A percentile compares a stretch with the other conserved stretches of the same genome.
Conservation (phyloP, 2,113 vertebrate species). For the Telmatochromis sp. region DNA sequence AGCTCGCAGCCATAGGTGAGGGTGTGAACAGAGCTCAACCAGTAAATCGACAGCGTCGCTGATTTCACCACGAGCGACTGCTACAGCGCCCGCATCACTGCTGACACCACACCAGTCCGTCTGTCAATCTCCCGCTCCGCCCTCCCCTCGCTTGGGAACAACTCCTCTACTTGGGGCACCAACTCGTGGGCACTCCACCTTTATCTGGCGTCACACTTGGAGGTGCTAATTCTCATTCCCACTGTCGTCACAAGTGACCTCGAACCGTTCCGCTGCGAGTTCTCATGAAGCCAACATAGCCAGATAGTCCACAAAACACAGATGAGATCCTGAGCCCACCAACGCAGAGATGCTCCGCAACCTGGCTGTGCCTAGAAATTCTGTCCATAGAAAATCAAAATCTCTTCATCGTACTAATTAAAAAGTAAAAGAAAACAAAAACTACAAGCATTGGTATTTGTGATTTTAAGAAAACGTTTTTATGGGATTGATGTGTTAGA, state of each 20-base stretch:
- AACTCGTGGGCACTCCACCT: neutral
- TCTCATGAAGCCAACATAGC: neutral
- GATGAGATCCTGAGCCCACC: neutral
- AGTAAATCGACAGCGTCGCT: neutral
- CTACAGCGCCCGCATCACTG: neutral
- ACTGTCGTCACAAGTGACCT: neutral
- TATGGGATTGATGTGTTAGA: neutral
- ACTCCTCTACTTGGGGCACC: neutral
- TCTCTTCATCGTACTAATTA: neutral
- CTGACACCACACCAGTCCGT: fast-evolving
- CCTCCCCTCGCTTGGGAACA: neutral
- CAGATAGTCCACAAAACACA: neutral
- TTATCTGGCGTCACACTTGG: neutral
- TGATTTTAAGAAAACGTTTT: neutral
- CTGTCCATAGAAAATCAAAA: neutral
- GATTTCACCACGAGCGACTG: neutral
- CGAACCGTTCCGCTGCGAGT: neutral
- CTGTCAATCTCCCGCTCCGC: neutral
- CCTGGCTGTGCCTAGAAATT: neutral
- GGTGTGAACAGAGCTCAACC: neutral
- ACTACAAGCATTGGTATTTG: neutral
- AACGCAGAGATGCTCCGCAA: fast-evolving
- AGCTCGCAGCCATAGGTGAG: neutral
- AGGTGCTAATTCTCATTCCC: neutral
- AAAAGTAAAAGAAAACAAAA: neutral